Evolutionary conservation across 2,797 vertebrate genomes (phyloP), one percentile per base, ranked within the genome.

Genomic region (Neoniphon sammara): DNA sequence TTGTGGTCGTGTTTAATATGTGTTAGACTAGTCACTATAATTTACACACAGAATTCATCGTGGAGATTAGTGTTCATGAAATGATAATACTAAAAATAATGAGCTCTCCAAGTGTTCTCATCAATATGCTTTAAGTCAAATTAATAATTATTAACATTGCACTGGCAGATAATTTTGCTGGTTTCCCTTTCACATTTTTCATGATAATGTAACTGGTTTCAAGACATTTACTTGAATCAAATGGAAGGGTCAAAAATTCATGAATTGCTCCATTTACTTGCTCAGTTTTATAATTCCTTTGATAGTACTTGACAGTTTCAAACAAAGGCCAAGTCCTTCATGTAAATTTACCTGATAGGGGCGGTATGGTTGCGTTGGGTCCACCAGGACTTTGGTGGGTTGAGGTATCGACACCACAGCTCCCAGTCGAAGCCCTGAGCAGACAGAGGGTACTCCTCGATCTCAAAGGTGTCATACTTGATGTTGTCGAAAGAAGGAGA

Each of bases 341-440:
- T 50, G 12, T 25, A 18, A 17, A 1, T 55, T 75, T 73, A 98
- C 97, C 96, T 97, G 92, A 99, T 99, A 0, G 98, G 97, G 44
- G 97, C 96, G 0, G 96, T 97, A 75, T 95, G 93, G 90, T 98
- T 98, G 83, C 94, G 95, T 66, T 96, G 89, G 2, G 92, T 96
- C 97, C 97, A 98, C 97, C 97, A 99, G 6, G 96, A 95, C 79
- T 97, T 98, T 0, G 97, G 96, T 4, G 97, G 97, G 88, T 98
- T 98, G 86, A 98, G 93, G 75, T 99, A 98, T 2, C 97, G 94
- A 81, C 97, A 99, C 97, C 97, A 98, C 49, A 99, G 92, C 80
- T 98, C 97, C 97, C 97, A 99, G 93, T 99, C 97, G 47, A 98
- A 99, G 15, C 97, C 97, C 85, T 99, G 97, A 0, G 97, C 96